A percentile compares a stretch with the other conserved stretches of the same genome.
Conservation (phyloP, 2,888 invertebrate species). For the Mactromeris polynyma region DNA sequence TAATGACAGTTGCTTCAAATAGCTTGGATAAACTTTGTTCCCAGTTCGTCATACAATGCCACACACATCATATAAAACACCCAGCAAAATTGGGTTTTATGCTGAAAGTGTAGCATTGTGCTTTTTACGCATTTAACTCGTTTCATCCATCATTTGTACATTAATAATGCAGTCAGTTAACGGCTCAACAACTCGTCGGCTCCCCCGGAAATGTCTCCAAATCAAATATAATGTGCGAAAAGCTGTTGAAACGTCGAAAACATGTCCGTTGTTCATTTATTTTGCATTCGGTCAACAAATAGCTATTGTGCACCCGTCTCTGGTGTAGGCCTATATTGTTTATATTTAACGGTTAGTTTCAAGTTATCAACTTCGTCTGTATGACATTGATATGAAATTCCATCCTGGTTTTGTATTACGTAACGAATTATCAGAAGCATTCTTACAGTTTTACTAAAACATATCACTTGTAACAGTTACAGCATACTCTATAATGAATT, state of each 20-base stretch:
- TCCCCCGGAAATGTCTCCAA: neutral
- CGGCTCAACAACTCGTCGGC: neutral
- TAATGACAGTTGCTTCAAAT: no score
- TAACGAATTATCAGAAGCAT: no score
- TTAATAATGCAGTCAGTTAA: constrained; percentile 27
- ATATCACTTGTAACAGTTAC: no score
- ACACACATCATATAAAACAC: no score
- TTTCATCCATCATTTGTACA: constrained; percentile 24
- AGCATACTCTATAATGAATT: no score
- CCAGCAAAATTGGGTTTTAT: neutral
- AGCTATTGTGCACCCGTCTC: neutral
- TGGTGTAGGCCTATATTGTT: neutral
- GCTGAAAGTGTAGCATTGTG: neutral
- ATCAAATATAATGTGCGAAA: constrained; percentile 21
- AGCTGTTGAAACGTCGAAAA: constrained; percentile 22
- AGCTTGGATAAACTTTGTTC: no score
- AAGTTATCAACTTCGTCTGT: no score
- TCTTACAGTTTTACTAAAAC: no score
- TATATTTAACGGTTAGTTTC: neutral
- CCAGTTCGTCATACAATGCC: no score
- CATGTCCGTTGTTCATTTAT: constrained; percentile 5
- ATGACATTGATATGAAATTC: no score
- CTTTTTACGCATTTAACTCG: constrained; percentile 11
- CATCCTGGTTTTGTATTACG: no score
- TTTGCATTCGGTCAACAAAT: neutral